Percentiles rank a stretch among this genome's conserved stretches.
phyloP scores from a whole-genome alignment of 1,140 invertebrate genomes.

The Scaptodrosophila lebanonensis region DNA sequence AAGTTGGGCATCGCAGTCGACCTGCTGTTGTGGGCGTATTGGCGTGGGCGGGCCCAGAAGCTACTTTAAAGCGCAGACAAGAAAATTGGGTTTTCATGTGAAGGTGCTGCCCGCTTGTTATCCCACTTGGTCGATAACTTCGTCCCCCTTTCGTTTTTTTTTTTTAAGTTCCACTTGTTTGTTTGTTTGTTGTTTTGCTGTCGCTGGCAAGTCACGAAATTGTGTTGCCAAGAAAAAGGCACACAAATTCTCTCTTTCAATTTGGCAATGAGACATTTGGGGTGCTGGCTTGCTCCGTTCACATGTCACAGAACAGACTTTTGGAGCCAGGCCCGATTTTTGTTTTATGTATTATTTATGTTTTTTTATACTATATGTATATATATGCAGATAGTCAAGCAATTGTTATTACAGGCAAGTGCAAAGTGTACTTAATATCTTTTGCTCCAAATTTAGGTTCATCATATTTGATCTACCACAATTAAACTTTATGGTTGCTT shows the following conservation, averaged over 20 bases:
- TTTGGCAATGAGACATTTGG: slow-evolving; percentile 44
- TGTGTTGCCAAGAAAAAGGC: slow-evolving; percentile 51
- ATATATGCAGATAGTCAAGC: neutral
- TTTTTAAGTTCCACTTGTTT: slow-evolving; percentile 50
- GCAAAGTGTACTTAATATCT: no score
- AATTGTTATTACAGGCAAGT: no score
- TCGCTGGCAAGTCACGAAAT: slow-evolving; percentile 52
- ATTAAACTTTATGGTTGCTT: no score
- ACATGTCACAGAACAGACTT: slow-evolving; percentile 63
- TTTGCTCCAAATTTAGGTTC: no score
- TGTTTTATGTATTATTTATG: slow-evolving; percentile 44
- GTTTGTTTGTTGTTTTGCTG: no score
- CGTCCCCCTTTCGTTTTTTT: slow-evolving; percentile 21
- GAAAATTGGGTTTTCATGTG: slow-evolving; percentile 35
- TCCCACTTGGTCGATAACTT: no score
- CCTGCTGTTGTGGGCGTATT: slow-evolving; percentile 27
- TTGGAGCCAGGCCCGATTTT: slow-evolving; percentile 38
- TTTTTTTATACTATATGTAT: slow-evolving; percentile 9
- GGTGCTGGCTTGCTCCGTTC: neutral
- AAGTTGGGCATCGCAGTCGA: neutral
- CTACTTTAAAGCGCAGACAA: slow-evolving; percentile 42
- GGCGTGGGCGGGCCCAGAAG: slow-evolving; percentile 27
- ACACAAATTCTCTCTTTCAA: slow-evolving; percentile 58
- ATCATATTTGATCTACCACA: no score
- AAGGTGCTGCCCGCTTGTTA: no score